Conservation (phyloP, 2,797 vertebrate species). For the Sciaenops ocellatus region DNA sequence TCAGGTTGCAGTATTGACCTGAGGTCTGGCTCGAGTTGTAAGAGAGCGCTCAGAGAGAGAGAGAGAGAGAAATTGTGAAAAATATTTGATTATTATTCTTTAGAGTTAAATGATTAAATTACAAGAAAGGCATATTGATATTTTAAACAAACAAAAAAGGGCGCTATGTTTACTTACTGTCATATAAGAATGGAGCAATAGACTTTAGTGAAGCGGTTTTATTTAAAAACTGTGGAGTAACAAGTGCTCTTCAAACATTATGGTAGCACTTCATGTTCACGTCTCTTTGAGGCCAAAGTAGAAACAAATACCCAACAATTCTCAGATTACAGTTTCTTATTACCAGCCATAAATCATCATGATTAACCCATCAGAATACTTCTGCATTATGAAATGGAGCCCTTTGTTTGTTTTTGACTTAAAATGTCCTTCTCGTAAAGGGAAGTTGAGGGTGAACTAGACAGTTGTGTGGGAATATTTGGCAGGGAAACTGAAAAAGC, state of each 20-base stretch:
- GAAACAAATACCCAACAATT: constrained; percentile 43
- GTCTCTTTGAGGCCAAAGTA: constrained; percentile 41
- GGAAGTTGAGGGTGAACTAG: constrained; percentile 53
- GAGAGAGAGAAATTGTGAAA: constrained; percentile 15
- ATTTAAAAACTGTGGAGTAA: constrained; percentile 31
- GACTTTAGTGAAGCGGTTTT: background rate
- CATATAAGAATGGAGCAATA: background rate
- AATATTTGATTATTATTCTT: background rate
- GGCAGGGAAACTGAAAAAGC: constrained; percentile 23
- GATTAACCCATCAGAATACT: constrained; percentile 47
- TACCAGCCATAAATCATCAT: constrained; percentile 41
- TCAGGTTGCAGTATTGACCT: constrained; percentile 69
- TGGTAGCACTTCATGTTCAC: constrained; percentile 12
- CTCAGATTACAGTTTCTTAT: constrained; percentile 49
- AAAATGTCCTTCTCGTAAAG: constrained; percentile 23
- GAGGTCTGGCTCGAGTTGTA: constrained; percentile 66
- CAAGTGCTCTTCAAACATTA: constrained; percentile 26
- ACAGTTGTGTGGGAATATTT: constrained; percentile 51
- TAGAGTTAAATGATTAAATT: constrained; percentile 14
- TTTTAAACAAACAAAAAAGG: background rate
- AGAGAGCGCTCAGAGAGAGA: constrained; percentile 31
- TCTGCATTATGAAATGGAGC: constrained; percentile 62
- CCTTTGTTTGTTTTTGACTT: constrained; percentile 28
- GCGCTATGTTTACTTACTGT: background rate
- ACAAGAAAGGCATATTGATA: background rate